Conservation (phyloP, 1,140 invertebrate genomes). For the Drosophila sproati region DNA sequence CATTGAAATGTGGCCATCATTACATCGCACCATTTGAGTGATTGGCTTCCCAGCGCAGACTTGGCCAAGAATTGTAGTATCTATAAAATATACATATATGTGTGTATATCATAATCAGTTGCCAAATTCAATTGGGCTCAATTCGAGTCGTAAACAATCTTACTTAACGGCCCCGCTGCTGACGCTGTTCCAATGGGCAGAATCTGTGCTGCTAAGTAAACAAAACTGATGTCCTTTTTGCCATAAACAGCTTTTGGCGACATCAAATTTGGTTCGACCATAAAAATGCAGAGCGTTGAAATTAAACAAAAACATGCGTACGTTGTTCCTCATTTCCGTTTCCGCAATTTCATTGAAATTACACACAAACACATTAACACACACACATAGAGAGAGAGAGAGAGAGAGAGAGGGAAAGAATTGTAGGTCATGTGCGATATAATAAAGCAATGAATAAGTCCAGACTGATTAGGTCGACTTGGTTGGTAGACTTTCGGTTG, state of each 20-base stretch:
- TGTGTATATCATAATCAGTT: constrained; percentile 55
- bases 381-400: too few relatives aligned
- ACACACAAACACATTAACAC: not conserved
- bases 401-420: constrained; percentile 24
- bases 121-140: constrained; percentile 52
- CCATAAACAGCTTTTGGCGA: constrained; percentile 40
- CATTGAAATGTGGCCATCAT: constrained; percentile 60
- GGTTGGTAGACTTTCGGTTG: not conserved
- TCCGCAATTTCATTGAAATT: constrained; percentile 50
- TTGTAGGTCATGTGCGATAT: constrained; percentile 42
- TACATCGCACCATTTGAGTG: constrained; percentile 57
- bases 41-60: constrained; percentile 63
- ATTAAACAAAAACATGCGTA: constrained; percentile 69
- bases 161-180: constrained; percentile 46
- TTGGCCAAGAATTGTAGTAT: not conserved
- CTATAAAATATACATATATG: not conserved
- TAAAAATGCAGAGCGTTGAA: constrained; percentile 54
- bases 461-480: not conserved
- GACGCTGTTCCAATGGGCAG: constrained; percentile 55
- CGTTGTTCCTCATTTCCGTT: constrained; percentile 66
- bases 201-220: constrained; percentile 54
- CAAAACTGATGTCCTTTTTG: constrained; percentile 42
- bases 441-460: constrained; percentile 62
- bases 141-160: constrained; percentile 69
- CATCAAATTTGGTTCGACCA: constrained; percentile 50